Base-by-base conservation (phyloP, 2,888 invertebrate genomes). In the Caenorhabditis plicata region DNA sequence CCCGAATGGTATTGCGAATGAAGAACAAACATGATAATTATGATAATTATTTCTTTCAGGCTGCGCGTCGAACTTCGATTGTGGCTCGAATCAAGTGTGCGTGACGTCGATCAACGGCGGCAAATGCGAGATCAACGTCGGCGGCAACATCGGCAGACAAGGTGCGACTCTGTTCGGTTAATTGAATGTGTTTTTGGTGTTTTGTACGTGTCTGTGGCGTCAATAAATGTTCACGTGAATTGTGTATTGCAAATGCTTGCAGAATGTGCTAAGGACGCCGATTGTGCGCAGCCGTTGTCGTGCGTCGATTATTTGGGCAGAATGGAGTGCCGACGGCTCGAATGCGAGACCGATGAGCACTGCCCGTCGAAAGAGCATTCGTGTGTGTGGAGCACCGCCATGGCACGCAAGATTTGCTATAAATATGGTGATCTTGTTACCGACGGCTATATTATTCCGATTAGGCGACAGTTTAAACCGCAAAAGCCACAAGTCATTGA, bases 261-360 rank as follows among this genome's bases (percentile, higher is more conserved):
- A 15, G 43, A 31, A 1, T 68, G 68, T 33, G 48, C 43, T 20
- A 27, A 53, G 20, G 68, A 68, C 20, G 46, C 62, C 0, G 62
- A 68, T 40, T 68, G 68, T 33, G 47, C 47, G 27, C 29, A 32
- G 2, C 36, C 43, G 4, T 41, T 64, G 0, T 23, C 53, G 3
- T 68, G 68, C 33, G 62, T 61, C 0, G 15, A 57, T 5, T 55
- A 60, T 20, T 64, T 62, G 22, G 68, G 68, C 23, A 53, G 60
- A 4, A 45, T 64, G 47, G 29, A 52, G 44, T 66, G 65, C 25
- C 20, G 51, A 29, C 96, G 96, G 0, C 83, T 98, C 26, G 85
- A 96, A 20, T 94, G 93, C 9, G 96, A 96, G 79, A 96, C 96
- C 0, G 47, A 55, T 17, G 22, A 51, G 15, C 51, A 61, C 9